Evolutionary conservation across 2,797 vertebrate genomes (phyloP), one percentile per base, ranked within the genome.

Genomic region (Sciurus vulgaris): DNA sequence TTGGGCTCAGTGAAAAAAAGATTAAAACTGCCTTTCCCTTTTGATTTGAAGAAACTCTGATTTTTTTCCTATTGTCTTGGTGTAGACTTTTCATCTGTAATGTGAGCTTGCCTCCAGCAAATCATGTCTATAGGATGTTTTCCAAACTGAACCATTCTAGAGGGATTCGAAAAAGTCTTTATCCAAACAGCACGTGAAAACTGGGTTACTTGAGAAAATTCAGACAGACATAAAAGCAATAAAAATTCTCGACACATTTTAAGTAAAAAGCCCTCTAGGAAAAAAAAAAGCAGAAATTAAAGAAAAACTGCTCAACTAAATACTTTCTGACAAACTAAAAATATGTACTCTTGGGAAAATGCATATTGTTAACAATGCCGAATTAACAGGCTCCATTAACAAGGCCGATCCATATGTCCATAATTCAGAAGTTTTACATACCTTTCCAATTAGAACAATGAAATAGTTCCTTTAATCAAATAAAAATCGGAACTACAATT

Each of bases 51-150:
- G 89, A 90, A 97, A 95, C 88, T 85, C 82, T 97, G 83, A 78
- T 97, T 96, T 98, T 98, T 95, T 98, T 81, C 79, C 97, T 98
- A 61, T 97, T 98, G 79, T 98, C 96, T 98, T 97, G 17, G 1
- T 97, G 85, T 96, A 98, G 97, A 98, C 96, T 98, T 98, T 97
- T 98, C 97, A 98, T 98, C 97, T 98, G 84, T 49, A 94, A 76
- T 44, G 76, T 87, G 97, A 98, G 8, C 91, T 98, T 97, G 98
- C 98, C 98, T 98, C 97, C 86, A 98, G 98, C 98, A 98, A 98
- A 98, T 98, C 97, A 89, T 98, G 97, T 98, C 98, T 97, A 97
- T 98, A 98, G 98, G 95, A 98, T 98, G 95, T 98, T 98, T 98
- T 98, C 98, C 94, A 98, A 98, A 98, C n/a, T 1, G 88, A 97